Evolutionary conservation across 1,140 invertebrate species (phyloP), one percentile per base, ranked within the genome.

Genomic region (Papilio machaon): DNA sequence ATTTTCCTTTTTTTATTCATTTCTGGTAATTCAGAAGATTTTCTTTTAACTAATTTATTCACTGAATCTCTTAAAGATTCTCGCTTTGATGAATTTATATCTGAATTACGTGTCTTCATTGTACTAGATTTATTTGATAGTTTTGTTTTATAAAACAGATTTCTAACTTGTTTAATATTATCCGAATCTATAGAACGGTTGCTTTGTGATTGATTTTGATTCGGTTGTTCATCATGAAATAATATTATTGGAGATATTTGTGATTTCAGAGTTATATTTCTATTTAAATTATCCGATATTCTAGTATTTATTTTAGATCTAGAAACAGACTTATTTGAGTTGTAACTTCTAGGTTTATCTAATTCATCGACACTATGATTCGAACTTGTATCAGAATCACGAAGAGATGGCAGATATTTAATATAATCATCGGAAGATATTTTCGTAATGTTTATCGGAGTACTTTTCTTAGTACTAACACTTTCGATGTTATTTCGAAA

Each of bases 361-460:
- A 35, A 70, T 35, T 35, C 64, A 15, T 30, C 64, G 5, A 35
- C 30, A 38, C 13, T 70, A 13, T 64, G 60, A 35, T 43, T 43
- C 38, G 38, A 43, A 43, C 38, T 43, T 43, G 38, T 43, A 7
- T 43, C 38, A 43, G 38, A 43, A 43, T 43, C 38, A 6, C 38
- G 38, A 43, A 43, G 38, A 43, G 38, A 43, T 43, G 38, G 38
- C 7, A 43, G 38, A 43, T 43, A 43, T 7, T 43, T 43, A 43
- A 43, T 43, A 43, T 43, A 43, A 43, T 43, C 38, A 43, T 43
- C 38, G 7, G 38, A 43, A 43, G 38, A 2, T 43, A 43, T 43
- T 7, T 43, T 43, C 38, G 23, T 30, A 30, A 91, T 10, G 1
- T 91, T 87, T 2, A 83, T 80, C 0, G 87, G 87, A 54, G 52